Conservation (phyloP, 2,797 vertebrate species). For the Toxotes lorentzi region DNA sequence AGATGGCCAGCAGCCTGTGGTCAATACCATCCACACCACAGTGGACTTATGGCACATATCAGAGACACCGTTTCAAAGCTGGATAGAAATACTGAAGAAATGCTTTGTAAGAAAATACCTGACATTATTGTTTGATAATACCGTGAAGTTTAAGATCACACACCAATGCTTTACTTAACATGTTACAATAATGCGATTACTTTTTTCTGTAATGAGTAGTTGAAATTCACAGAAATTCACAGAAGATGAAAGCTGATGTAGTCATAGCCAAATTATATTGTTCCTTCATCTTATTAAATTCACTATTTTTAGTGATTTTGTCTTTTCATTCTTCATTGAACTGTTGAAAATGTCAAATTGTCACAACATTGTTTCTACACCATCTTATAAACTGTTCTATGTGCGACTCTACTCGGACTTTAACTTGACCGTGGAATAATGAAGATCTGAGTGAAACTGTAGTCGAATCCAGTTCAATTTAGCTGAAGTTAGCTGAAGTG, state of each 20-base stretch:
- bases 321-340: neutral
- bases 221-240: no score
- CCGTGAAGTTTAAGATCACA: neutral
- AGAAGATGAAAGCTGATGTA: neutral
- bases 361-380: neutral
- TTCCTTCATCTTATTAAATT: neutral
- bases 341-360: neutral
- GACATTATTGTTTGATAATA: neutral
- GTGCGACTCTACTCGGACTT: neutral
- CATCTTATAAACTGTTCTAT: neutral
- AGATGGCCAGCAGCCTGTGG: constrained; percentile 36
- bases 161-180: neutral
- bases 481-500: neutral
- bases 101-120: neutral
- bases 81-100: neutral
- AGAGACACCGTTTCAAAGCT: neutral
- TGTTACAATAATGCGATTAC: no score
- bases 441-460: neutral
- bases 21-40: constrained; percentile 22
- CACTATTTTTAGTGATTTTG: neutral
- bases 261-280: neutral
- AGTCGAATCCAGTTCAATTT: neutral
- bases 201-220: no score
- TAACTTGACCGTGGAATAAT: neutral
- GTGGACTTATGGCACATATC: neutral